These are phyloP conservation scores for Chelonia mydas DNA, from an alignment of 2,797 vertebrate species.

Conservation along the genomic window DNA sequence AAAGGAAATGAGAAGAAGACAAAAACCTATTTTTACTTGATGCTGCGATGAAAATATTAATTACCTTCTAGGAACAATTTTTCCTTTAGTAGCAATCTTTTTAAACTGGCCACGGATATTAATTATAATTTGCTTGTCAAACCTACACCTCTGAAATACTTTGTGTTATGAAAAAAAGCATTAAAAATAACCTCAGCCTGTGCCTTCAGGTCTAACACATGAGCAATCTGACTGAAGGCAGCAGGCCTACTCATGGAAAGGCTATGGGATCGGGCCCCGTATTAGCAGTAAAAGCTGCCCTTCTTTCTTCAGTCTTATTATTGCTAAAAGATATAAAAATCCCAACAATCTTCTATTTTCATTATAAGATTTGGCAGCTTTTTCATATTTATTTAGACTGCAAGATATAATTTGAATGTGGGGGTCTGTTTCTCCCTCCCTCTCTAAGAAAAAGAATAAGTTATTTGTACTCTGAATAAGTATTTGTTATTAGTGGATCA, in stretches of 20 bases:
- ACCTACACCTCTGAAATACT: neutral
- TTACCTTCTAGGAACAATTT: neutral
- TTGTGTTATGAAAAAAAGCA: neutral
- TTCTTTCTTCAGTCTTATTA: slow-evolving; percentile 28
- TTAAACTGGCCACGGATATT: slow-evolving; percentile 8
- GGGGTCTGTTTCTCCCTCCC: slow-evolving; percentile 39
- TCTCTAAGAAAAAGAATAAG: slow-evolving; percentile 73
- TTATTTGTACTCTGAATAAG: slow-evolving; percentile 79
- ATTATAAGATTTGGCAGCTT: slow-evolving; percentile 69
- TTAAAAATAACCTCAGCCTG: slow-evolving; percentile 21
- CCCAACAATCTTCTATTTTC: no score
- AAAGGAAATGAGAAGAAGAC: neutral
- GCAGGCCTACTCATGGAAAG: slow-evolving; percentile 20
- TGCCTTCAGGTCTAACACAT: neutral
- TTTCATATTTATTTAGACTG: slow-evolving; percentile 74
- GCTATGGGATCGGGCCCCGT: neutral
- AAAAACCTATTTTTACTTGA: neutral
- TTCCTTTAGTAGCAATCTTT: neutral
- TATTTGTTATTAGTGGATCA: slow-evolving; percentile 83
- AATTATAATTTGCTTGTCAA: neutral
- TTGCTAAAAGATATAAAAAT: slow-evolving; percentile 48
- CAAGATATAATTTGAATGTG: slow-evolving; percentile 78
- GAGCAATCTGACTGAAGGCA: slow-evolving; percentile 35
- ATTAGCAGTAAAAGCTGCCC: slow-evolving; percentile 22
- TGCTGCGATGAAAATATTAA: neutral